Evolutionary conservation across 2,888 invertebrate species (phyloP).

Genomic region (Latrodectus hesperus): DNA sequence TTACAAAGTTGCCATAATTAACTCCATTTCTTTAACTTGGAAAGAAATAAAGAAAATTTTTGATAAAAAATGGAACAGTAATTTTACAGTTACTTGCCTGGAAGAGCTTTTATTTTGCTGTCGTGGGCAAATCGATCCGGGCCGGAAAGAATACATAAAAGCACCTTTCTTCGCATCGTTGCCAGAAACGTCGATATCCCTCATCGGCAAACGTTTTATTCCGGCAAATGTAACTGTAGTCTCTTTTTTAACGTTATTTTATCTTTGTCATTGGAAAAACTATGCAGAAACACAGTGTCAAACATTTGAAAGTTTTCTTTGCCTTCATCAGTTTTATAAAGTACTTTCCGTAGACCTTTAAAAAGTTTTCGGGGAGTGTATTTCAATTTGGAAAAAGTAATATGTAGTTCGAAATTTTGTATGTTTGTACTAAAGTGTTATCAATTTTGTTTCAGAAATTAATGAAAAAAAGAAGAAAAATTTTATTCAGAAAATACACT

Average conservation of each 20-base stretch:
- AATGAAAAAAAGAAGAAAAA: too few relatives aligned
- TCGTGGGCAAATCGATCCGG: background rate
- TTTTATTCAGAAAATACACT: too few relatives aligned
- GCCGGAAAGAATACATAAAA: background rate
- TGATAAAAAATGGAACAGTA: background rate
- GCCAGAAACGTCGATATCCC: slow-evolving; percentile 1
- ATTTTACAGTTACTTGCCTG: background rate
- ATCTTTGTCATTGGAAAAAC: background rate
- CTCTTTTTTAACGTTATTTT: background rate
- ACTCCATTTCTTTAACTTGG: too few relatives aligned
- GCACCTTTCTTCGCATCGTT: background rate
- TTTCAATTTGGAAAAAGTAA: background rate
- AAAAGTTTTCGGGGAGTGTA: background rate
- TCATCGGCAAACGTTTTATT: slow-evolving; percentile 1
- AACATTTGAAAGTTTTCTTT: slow-evolving; percentile 2
- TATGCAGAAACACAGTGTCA: slow-evolving; percentile 3
- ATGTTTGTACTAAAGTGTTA: too few relatives aligned
- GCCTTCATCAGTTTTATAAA: background rate
- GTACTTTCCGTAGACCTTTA: background rate
- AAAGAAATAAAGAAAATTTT: background rate
- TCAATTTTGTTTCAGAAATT: too few relatives aligned
- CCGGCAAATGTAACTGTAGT: background rate
- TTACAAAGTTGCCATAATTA: too few relatives aligned
- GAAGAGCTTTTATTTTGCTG: background rate
- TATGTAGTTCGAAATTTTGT: too few relatives aligned